Evolutionary conservation across 30 jellyfish, hydroid and myxozoan species (phyloP).

Genomic region (Aurelia aurita complex sp. Pacific): DNA sequence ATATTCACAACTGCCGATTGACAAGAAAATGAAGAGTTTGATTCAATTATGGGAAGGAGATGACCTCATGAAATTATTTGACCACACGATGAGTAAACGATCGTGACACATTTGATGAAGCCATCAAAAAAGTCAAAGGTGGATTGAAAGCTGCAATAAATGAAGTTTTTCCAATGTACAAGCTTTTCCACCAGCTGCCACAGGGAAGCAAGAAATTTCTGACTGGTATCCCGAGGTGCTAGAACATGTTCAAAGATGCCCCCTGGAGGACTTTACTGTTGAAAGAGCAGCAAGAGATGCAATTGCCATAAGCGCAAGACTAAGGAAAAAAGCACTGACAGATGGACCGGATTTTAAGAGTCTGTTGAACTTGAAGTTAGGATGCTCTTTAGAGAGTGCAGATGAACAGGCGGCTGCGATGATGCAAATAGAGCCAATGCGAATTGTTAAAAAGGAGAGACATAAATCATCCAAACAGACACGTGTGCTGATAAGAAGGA

Average conservation of each 20-base stretch:
- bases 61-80: slow-evolving; percentile 28
- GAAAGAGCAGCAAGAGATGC: too few relatives aligned
- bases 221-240: too few relatives aligned
- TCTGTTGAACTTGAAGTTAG: slow-evolving; percentile 17
- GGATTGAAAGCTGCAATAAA: slow-evolving; percentile 24
- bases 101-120: slow-evolving; percentile 17
- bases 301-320: too few relatives aligned
- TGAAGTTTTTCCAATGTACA: slow-evolving; percentile 34
- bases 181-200: slow-evolving; percentile 46
- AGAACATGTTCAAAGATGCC: too few relatives aligned
- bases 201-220: slow-evolving; percentile 33
- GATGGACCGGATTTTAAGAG: too few relatives aligned
- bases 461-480: slow-evolving; percentile 12
- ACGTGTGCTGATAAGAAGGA: slow-evolving; percentile 8
- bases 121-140: slow-evolving; percentile 7
- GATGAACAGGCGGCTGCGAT: slow-evolving; percentile 8
- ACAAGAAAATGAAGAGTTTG: too few relatives aligned
- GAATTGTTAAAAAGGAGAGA: slow-evolving; percentile 17
- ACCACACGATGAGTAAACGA: slow-evolving; percentile 32
- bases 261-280: too few relatives aligned
- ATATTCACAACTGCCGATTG: too few relatives aligned
- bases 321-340: too few relatives aligned
- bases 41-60: slow-evolving; percentile 60
- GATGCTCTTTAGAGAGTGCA: slow-evolving; percentile 14
- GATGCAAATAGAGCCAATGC: slow-evolving; percentile 24